Evolutionary conservation across 2,797 vertebrate species (phyloP).

Genomic region (Anomalospiza imberbis): DNA sequence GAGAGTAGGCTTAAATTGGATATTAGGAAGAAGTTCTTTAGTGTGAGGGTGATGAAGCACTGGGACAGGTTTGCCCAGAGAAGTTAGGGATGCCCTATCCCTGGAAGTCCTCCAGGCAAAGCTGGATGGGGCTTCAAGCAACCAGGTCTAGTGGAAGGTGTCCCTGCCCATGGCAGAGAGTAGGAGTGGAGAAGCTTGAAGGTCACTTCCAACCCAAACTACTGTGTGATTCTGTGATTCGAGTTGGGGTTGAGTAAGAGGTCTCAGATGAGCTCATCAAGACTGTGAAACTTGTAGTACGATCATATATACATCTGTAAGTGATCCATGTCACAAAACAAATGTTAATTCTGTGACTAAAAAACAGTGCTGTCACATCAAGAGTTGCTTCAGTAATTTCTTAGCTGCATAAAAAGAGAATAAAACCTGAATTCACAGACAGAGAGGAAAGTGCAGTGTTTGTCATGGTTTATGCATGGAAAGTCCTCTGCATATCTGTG

Average conservation of each 20-base stretch:
- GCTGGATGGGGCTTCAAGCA: neutral
- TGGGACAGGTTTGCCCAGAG: neutral
- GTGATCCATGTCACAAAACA: neutral
- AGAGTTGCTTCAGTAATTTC: neutral
- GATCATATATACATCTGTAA: neutral
- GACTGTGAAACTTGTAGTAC: neutral
- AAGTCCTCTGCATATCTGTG: neutral
- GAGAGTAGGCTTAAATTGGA: neutral
- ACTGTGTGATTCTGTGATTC: neutral
- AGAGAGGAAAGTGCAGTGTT: neutral
- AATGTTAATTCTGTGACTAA: neutral
- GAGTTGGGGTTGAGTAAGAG: neutral
- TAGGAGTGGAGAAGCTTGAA: neutral
- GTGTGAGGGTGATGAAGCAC: neutral
- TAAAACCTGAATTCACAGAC: neutral
- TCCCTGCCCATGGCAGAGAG: neutral
- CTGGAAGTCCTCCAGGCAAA: neutral
- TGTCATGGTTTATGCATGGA: neutral
- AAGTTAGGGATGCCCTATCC: neutral
- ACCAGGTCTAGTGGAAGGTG: neutral
- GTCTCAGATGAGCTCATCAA: rapidly evolving
- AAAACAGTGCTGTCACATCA: neutral
- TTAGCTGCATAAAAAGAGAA: neutral
- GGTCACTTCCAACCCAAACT: neutral
- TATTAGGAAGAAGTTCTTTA: neutral